These are phyloP conservation scores for Eilema griseolum DNA, from an alignment of 2,888 invertebrate species.

Conservation along the genomic window DNA sequence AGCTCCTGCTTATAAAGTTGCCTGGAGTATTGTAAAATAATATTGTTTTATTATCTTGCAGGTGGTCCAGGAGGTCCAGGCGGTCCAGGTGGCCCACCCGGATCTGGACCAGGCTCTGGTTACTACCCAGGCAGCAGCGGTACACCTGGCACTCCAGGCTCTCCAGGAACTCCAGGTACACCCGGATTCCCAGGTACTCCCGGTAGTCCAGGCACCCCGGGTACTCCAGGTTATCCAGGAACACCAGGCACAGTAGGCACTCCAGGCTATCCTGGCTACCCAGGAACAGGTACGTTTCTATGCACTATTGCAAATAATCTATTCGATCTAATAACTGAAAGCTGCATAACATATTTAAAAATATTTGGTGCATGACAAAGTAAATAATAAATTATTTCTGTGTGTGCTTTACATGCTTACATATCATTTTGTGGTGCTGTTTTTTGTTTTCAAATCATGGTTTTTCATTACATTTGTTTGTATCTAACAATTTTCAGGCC, in stretches of 20 bases:
- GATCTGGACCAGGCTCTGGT: constrained; percentile 61
- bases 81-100: constrained; percentile 71
- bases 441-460: constrained; percentile 17
- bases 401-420: constrained; percentile 7
- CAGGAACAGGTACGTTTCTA: constrained; percentile 16
- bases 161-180: constrained; percentile 31
- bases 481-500: constrained; percentile 43
- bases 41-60: neutral
- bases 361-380: neutral
- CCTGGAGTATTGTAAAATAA: no score
- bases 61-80: constrained; percentile 23
- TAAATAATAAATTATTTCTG: constrained; percentile 11
- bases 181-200: constrained; percentile 43
- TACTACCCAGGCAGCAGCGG: constrained; percentile 49
- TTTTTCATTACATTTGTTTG: constrained; percentile 29
- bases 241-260: constrained; percentile 52
- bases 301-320: neutral
- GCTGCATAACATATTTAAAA: neutral
- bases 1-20: neutral
- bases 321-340: neutral
- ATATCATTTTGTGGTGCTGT: neutral
- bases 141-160: constrained; percentile 53
- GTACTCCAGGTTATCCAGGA: constrained; percentile 53
- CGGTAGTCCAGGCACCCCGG: constrained; percentile 47
- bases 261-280: constrained; percentile 65